These are phyloP conservation scores for Nomia melanderi DNA, from an alignment of 1,140 invertebrate genomes.

Conservation along the genomic window DNA sequence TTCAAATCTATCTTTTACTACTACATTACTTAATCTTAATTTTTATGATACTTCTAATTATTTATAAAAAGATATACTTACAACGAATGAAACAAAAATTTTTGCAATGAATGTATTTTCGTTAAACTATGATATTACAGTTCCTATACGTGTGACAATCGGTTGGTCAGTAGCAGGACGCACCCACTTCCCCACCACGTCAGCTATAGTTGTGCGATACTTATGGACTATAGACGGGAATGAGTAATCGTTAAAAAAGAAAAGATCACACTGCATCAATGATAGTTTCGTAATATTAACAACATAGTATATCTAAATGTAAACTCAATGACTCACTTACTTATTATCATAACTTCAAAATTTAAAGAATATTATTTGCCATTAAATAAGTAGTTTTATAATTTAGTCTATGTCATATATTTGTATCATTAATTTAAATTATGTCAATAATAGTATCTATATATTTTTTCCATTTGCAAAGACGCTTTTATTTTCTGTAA, in stretches of 20 bases:
- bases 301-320: background rate
- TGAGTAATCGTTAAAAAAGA: conserved; percentile 35
- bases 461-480: no score
- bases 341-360: background rate
- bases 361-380: background rate
- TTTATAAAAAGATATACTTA: background rate
- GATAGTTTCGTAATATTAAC: background rate
- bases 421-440: no score
- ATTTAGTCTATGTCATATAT: no score
- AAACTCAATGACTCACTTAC: background rate
- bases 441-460: no score
- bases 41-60: background rate
- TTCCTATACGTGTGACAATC: background rate
- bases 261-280: conserved; percentile 3
- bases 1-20: background rate
- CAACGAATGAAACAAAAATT: background rate
- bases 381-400: no score
- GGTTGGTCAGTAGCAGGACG: conserved; percentile 32
- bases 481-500: no score
- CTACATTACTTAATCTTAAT: background rate
- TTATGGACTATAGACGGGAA: background rate
- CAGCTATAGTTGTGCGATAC: conserved; percentile 37
- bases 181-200: conserved; percentile 63
- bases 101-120: background rate
- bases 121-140: background rate